Base-by-base conservation (phyloP, 2,888 invertebrate species). In the Lithodes maja region DNA sequence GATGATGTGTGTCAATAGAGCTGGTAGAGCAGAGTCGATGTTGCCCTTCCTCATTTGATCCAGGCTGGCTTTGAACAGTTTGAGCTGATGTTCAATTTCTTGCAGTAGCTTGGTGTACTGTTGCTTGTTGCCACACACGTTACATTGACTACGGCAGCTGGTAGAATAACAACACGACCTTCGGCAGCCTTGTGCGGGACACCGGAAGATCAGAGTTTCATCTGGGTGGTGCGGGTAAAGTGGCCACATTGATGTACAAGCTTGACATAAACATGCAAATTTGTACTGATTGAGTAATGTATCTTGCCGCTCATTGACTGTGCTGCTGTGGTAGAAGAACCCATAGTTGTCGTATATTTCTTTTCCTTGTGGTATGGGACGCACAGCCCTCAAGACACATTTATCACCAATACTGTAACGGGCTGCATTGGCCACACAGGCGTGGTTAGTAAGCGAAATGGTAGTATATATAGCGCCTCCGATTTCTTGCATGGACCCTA, bases 261-360 rank as follows among this genome's bases (percentile, higher is more conserved):
- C 93, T 15, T 93, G 92, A 90, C 94, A 95, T 12, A 88, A 88
- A 85, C 94, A 94, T 0, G 92, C 82, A 90, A 95, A 94, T 90
- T 93, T 93, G 92, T 94, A 95, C 90, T 94, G 94, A 52, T 93
- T 93, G 77, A 92, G 91, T 33, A 94, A 93, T 80, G 93, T 92
- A 68, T 93, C 92, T 77, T 93, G 93, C 68, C 94, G 93, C 68
- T 93, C 92, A 3, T 92, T 87, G 86, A 92, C 92, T 1, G 92
- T 80, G 49, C 93, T 93, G 3, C 92, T 93, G 2, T 94, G 93
- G 92, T 94, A 94, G 80, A 94, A 93, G 9, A 94, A 94, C 15
- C 95, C 94, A 86, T 95, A 94, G 85, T 94, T 94, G 91, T 94
- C 94, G 1, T 94, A 92, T 54, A 95, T 93, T 92, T 94, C 94